phyloP scores from a whole-genome alignment of 1,140 invertebrate genomes.

The Meloidogyne hapla region DNA sequence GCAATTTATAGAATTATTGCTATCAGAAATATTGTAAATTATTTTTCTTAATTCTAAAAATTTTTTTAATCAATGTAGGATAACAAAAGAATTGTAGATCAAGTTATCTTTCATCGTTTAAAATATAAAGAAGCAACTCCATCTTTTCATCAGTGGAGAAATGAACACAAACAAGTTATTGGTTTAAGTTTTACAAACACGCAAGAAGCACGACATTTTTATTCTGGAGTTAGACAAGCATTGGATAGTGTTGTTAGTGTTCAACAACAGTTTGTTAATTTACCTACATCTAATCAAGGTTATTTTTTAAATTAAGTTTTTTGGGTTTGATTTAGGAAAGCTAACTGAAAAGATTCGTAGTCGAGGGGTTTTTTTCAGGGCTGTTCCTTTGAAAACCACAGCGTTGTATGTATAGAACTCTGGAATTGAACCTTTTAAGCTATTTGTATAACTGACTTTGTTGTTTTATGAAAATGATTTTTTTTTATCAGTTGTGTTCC shows the following conservation, averaged over 20 bases:
- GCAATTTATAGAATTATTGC: constrained; percentile 24
- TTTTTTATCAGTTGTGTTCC: too few species aligned
- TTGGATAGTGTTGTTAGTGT: constrained; percentile 4
- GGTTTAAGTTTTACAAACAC: constrained; percentile 19
- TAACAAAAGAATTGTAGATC: constrained; percentile 13
- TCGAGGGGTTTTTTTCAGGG: too few species aligned
- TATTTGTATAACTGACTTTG: too few species aligned
- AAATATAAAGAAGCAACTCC: constrained; percentile 29
- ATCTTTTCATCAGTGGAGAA: constrained; percentile 27
- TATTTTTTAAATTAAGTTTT: not conserved
- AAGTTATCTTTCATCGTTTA: constrained; percentile 14
- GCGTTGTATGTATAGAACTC: too few species aligned
- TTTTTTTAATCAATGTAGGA: constrained; percentile 4
- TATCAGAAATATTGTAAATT: constrained; percentile 5
- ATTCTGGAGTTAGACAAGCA: constrained; percentile 3
- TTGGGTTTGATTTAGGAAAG: not conserved
- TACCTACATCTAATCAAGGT: not conserved
- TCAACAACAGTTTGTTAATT: not conserved
- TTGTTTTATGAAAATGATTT: too few species aligned
- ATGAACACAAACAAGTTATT: constrained; percentile 26
- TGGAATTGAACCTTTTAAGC: too few species aligned
- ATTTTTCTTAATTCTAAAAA: constrained; percentile 6
- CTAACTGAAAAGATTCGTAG: too few species aligned
- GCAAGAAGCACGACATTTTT: constrained; percentile 5
- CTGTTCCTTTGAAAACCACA: too few species aligned